Conservation (phyloP, 2,797 vertebrate genomes). For the Sarcoramphus papa region DNA sequence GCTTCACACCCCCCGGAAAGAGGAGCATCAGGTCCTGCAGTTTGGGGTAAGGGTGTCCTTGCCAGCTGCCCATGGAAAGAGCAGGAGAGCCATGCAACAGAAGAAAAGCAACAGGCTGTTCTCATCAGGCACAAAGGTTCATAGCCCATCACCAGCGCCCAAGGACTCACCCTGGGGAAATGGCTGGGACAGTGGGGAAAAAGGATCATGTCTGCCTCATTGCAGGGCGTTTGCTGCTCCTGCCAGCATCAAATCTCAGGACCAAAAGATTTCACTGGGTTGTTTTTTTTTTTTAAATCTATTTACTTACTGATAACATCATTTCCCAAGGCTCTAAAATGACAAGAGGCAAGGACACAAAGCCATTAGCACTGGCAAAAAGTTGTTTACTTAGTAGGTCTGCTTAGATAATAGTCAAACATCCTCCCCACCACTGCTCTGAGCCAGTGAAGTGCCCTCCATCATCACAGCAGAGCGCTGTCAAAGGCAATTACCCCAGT, state of each 20-base stretch:
- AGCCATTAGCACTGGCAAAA: background rate
- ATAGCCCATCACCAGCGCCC: accelerated
- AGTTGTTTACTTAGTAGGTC: background rate
- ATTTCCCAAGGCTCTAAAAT: background rate
- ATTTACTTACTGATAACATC: background rate
- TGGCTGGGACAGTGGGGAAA: background rate
- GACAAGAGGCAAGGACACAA: background rate
- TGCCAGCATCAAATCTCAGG: background rate
- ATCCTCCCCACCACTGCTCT: background rate
- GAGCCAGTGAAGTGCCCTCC: background rate
- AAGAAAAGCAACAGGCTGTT: background rate
- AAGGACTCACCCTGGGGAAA: background rate
- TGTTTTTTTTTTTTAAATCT: background rate
- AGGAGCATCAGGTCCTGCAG: background rate
- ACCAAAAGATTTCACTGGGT: background rate
- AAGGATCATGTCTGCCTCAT: background rate
- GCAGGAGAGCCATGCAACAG: background rate
- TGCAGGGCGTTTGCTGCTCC: background rate
- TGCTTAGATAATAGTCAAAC: background rate
- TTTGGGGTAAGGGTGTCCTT: background rate
- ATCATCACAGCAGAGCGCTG: background rate
- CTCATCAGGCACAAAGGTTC: background rate
- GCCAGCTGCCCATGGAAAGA: background rate
- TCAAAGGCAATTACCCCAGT: background rate
- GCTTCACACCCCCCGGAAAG: background rate